Conservation (phyloP, 2,113 vertebrate genomes). For the Acrocephalus kingi region DNA sequence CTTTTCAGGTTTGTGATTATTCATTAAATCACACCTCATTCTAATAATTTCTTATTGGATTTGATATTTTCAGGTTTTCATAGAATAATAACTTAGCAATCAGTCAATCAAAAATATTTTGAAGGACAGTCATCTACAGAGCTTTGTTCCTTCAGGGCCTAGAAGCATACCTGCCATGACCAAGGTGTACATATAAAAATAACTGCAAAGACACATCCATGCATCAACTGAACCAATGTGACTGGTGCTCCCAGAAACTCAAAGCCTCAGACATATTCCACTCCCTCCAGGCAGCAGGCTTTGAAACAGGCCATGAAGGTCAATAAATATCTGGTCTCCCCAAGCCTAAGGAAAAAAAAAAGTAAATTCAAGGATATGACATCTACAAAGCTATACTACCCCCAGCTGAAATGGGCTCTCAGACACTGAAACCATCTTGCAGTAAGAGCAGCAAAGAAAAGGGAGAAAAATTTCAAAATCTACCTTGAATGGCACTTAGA, state of each 20-base stretch:
- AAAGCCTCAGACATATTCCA: not conserved
- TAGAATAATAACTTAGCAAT: not conserved
- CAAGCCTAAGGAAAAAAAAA: not conserved
- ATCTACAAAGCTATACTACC: not conserved
- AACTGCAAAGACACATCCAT: not conserved
- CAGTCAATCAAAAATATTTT: not conserved
- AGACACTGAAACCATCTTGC: not conserved
- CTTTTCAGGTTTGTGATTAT: not conserved
- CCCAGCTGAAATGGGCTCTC: not conserved
- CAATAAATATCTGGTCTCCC: not conserved
- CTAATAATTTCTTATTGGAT: not conserved
- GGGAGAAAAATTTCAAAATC: not conserved
- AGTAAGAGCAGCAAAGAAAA: not conserved
- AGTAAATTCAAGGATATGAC: not conserved
- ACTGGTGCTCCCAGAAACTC: not conserved
- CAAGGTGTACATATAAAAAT: not conserved
- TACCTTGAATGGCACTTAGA: not conserved
- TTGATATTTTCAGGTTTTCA: not conserved
- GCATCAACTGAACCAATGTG: not conserved
- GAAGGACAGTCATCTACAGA: not conserved
- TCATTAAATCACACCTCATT: not conserved
- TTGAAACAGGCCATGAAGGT: not conserved
- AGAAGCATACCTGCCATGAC: not conserved
- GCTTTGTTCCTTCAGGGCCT: not conserved
- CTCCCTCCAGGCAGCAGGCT: not conserved